Evolutionary conservation across 2,113 vertebrate species (phyloP).

Genomic region (Rhabdornis inornatus): DNA sequence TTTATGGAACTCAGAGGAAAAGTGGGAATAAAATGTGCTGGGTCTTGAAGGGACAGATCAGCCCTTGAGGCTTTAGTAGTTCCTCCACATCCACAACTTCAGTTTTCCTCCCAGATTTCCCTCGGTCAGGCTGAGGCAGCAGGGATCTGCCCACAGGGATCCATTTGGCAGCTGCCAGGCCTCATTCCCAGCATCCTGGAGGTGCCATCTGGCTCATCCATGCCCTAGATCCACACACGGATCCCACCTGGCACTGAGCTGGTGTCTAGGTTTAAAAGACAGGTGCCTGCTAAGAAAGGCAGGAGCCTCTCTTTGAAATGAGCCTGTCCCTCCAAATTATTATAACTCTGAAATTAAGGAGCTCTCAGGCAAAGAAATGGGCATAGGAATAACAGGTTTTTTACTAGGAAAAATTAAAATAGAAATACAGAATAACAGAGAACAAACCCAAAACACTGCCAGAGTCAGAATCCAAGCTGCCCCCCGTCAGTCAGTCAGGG

Average conservation of each 20-base stretch:
- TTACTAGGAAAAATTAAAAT: too few relatives aligned
- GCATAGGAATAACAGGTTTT: too few relatives aligned
- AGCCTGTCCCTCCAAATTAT: too few relatives aligned
- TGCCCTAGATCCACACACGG: background rate
- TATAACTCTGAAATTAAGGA: too few relatives aligned
- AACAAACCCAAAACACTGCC: too few relatives aligned
- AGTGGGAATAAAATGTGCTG: background rate
- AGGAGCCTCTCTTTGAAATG: too few relatives aligned
- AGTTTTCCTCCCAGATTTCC: background rate
- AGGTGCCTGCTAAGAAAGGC: too few relatives aligned
- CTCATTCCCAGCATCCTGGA: background rate
- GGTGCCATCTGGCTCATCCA: background rate
- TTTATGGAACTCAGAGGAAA: background rate
- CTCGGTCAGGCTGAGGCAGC: background rate
- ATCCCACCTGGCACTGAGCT: background rate
- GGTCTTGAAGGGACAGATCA: background rate
- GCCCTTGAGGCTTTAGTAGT: fast-evolving
- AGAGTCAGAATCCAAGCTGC: too few relatives aligned
- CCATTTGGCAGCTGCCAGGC: background rate
- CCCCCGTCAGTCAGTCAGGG: too few relatives aligned
- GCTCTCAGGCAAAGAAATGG: too few relatives aligned
- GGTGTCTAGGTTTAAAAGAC: too few relatives aligned
- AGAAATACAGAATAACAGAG: too few relatives aligned
- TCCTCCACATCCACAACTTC: background rate
- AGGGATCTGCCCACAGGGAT: background rate